phyloP scores from a whole-genome alignment of 2,888 invertebrate species.

The Noctua pronuba region DNA sequence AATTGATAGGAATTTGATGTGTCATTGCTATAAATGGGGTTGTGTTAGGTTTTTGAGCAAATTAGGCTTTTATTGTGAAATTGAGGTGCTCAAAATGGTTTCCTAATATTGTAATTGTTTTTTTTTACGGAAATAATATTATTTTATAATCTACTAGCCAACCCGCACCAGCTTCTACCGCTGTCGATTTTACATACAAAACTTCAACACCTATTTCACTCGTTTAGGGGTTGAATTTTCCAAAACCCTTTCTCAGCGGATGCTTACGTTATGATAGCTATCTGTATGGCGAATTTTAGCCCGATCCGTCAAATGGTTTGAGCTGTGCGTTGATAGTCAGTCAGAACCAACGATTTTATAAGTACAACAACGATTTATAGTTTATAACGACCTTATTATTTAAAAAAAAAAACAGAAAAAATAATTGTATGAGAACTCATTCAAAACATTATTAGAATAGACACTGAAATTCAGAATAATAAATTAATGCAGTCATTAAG shows the following conservation, averaged over 20 bases:
- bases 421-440: slow-evolving; percentile 24
- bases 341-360: not conserved
- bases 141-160: not conserved
- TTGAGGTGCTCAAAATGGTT: not conserved
- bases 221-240: not conserved
- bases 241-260: not conserved
- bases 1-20: slow-evolving; percentile 41
- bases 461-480: slow-evolving; percentile 55
- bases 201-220: not conserved
- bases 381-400: not conserved
- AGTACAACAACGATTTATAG: not conserved
- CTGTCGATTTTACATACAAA: not conserved
- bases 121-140: not conserved
- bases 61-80: slow-evolving; percentile 12
- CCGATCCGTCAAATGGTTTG: not conserved
- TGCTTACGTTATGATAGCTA: not conserved
- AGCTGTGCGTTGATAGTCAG: not conserved
- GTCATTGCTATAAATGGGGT: slow-evolving; percentile 26
- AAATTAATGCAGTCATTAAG: slow-evolving; percentile 61
- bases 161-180: no score
- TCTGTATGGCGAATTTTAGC: not conserved
- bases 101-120: not conserved
- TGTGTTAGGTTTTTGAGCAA: slow-evolving; percentile 6
- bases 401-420: slow-evolving; percentile 3
- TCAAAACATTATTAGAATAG: slow-evolving; percentile 30